Percentiles rank a stretch among this genome's conserved stretches.
phyloP scores from a whole-genome alignment of 2,113 vertebrate species.

The Pao palembangensis region DNA sequence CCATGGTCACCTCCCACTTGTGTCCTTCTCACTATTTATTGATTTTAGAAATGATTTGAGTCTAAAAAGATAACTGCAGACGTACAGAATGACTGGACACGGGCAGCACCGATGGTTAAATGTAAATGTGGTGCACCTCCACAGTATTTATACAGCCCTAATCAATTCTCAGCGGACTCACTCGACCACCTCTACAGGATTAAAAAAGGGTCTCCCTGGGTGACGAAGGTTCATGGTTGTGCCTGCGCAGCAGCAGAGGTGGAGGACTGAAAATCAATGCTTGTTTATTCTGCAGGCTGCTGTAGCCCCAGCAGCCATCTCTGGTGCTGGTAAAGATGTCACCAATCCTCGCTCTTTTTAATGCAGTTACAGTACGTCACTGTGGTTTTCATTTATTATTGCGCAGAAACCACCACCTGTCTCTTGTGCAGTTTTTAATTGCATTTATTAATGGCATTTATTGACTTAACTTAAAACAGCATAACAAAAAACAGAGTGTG shows the following conservation, averaged over 20 bases:
- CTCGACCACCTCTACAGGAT: not conserved
- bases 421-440: not conserved
- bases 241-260: not conserved
- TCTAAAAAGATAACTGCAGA: not conserved
- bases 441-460: no score
- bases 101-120: not conserved
- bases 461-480: no score
- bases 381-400: not conserved
- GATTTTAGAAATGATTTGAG: no score
- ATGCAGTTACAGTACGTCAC: no score
- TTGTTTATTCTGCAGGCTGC: conserved; percentile 3
- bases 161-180: not conserved
- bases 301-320: not conserved
- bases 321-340: no score
- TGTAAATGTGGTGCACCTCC: not conserved
- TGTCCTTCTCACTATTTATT: no score
- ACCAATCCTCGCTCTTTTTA: no score
- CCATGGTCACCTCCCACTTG: no score
- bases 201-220: not conserved
- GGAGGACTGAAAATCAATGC: not conserved
- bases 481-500: no score
- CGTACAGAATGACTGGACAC: not conserved
- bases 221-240: not conserved
- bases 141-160: not conserved
- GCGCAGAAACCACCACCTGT: not conserved